A percentile compares a stretch with the other conserved stretches of the same genome.
These are phyloP conservation scores for Drosophila ficusphila DNA, from an alignment of 1,140 invertebrate species.

Conservation along the genomic window DNA sequence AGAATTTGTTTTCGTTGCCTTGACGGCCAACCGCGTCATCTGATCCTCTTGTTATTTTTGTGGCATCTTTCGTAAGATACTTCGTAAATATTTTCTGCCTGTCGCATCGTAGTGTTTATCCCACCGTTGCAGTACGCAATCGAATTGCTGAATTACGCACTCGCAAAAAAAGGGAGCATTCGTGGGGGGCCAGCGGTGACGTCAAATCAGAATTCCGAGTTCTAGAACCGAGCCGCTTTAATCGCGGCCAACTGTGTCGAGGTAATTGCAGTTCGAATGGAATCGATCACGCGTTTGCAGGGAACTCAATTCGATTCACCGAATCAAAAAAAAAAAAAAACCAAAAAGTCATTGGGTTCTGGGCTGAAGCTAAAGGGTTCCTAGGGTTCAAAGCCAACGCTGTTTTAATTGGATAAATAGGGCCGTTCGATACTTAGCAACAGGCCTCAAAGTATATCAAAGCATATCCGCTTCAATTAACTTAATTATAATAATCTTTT, in stretches of 20 bases:
- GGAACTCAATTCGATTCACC: constrained; percentile 11
- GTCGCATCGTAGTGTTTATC: background rate
- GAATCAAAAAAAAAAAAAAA: constrained; percentile 12
- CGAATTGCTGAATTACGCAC: constrained; percentile 13
- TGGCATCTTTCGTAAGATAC: background rate
- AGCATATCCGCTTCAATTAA: no score
- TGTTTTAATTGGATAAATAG: constrained; percentile 21
- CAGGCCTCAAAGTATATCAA: background rate
- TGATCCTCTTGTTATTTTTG: constrained; percentile 6
- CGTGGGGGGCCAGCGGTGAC: constrained; percentile 5
- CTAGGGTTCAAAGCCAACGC: constrained; percentile 8
- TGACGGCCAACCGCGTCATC: constrained; percentile 68
- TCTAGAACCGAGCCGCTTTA: constrained; percentile 8
- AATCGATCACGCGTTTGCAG: constrained; percentile 10
- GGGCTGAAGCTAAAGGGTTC: constrained; percentile 24
- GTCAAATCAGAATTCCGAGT: constrained; percentile 15
- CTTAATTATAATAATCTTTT: no score
- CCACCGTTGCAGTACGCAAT: background rate
- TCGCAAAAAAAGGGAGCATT: background rate
- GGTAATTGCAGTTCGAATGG: constrained; percentile 29
- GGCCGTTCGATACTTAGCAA: background rate
- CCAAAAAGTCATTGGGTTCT: background rate
- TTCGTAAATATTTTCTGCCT: constrained; percentile 56
- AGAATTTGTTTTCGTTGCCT: constrained; percentile 52
- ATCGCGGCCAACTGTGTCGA: constrained; percentile 55